Evolutionary conservation across 2,888 invertebrate species (phyloP).

Genomic region (Perizoma flavofasciatum): DNA sequence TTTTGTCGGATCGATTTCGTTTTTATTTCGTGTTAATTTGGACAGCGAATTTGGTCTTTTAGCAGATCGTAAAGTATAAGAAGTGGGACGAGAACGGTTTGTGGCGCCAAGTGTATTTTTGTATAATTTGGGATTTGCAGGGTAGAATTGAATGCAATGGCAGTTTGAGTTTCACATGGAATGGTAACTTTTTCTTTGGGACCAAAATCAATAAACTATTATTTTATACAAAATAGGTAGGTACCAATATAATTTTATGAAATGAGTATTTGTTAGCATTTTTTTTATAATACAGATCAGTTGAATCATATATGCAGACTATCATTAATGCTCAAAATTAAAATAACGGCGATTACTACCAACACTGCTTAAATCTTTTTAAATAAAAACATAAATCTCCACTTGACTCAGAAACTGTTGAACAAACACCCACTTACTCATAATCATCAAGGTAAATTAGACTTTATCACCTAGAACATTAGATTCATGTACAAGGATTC

Average conservation of each 20-base stretch:
- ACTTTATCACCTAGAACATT: slow-evolving; percentile 49
- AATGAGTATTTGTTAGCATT: neutral
- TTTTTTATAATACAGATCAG: slow-evolving; percentile 31
- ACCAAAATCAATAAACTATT: too few relatives aligned
- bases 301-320: slow-evolving; percentile 47
- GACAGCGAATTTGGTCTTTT: slow-evolving; percentile 83
- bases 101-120: slow-evolving; percentile 72
- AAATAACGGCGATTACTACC: slow-evolving; percentile 78
- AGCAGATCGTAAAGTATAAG: slow-evolving; percentile 83
- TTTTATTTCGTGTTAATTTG: slow-evolving; percentile 84
- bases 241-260: too few relatives aligned
- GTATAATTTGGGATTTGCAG: slow-evolving; percentile 42
- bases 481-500: slow-evolving; percentile 43
- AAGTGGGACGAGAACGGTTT: slow-evolving; percentile 47
- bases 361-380: slow-evolving; percentile 77
- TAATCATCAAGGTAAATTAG: slow-evolving; percentile 49
- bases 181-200: neutral
- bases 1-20: slow-evolving; percentile 77
- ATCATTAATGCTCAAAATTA: slow-evolving; percentile 74
- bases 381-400: slow-evolving; percentile 83
- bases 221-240: too few relatives aligned
- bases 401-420: slow-evolving; percentile 71
- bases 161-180: slow-evolving; percentile 10
- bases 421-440: slow-evolving; percentile 77
- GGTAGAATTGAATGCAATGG: slow-evolving; percentile 42